Base-by-base conservation (phyloP, 2,113 vertebrate species). In the Phyllopteryx taeniolatus region DNA sequence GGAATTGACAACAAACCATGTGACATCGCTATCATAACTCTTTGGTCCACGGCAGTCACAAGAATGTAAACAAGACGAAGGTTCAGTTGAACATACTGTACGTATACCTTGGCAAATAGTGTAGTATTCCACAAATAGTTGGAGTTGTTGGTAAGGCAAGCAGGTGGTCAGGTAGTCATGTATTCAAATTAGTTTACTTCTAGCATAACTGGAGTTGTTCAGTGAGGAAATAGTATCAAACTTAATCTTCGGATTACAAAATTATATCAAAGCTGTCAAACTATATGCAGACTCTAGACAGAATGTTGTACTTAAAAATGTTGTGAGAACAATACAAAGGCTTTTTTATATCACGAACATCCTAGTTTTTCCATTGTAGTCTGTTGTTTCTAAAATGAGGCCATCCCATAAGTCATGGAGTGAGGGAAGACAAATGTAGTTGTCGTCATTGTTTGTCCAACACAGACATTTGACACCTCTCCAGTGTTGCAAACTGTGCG, bases 401-500 rank as follows among this genome's bases (percentile, higher is more conserved):
- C 27, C 3, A 33, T 60, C 27, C 5, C 57, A 60, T 60, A 33
- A 43, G 62, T n/a, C 19, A 63, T 64, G n/a, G 39, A n/a, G 62
- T 64, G 62, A 64, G 62, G 44, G 62, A 46, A 65, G 63, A 46
- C 17, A 46, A 44, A 65, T 65, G 42, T 12, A 39, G 42, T 65
- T 22, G 42, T 65, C 19, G 19, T 19, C 42, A 43, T 44, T 65
- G 42, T 44, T 64, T 64, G 62, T 64, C 62, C 62, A 74, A 82
- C 79, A 70, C 81, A 71, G 71, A 79, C 81, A 73, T 77, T 78
- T 74, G 71, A 83, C 81, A 68, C 74, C 68, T 71, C 79, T 67
- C 35, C 49, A 60, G 57, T 67, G 77, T 60, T 77, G 71, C 75
- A 56, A 51, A 46, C 11, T 74, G 76, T 49, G 70, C 73, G 74